Percentiles rank a stretch among this genome's conserved stretches.
These are phyloP conservation scores for Xiphophorus maculatus DNA, from an alignment of 2,113 vertebrate species.

Conservation along the genomic window DNA sequence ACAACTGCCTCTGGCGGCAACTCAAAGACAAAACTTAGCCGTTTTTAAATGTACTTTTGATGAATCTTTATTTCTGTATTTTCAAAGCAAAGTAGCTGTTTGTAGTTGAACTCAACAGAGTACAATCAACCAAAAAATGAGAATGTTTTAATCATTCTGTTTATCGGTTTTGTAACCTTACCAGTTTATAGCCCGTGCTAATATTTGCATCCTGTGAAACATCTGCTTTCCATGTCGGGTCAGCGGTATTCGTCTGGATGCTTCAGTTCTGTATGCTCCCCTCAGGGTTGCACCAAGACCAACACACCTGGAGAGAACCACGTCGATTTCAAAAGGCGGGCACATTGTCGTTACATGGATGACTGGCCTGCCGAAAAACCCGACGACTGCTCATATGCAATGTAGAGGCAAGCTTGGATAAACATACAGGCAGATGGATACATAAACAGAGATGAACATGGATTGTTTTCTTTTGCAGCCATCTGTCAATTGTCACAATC, in stretches of 20 bases:
- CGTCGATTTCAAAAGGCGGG: slow-evolving; percentile 16
- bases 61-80: slow-evolving; percentile 40
- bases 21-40: slow-evolving; percentile 54
- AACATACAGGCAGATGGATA: background rate
- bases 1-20: slow-evolving; percentile 25
- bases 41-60: slow-evolving; percentile 43
- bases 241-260: slow-evolving; percentile 16
- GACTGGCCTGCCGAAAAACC: slow-evolving; percentile 11
- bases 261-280: slow-evolving; percentile 15
- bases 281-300: slow-evolving; percentile 19
- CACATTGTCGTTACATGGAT: slow-evolving; percentile 5
- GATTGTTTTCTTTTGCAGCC: slow-evolving; percentile 42
- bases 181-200: background rate
- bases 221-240: slow-evolving; percentile 23
- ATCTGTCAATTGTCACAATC: slow-evolving; percentile 50
- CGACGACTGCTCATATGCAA: background rate
- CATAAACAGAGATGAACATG: background rate
- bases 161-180: background rate
- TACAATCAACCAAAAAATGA: background rate
- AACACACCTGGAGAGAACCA: slow-evolving; percentile 30
- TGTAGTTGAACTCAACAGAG: background rate
- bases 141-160: background rate
- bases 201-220: slow-evolving; percentile 20
- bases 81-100: slow-evolving; percentile 14
- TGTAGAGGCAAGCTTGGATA: background rate